A percentile compares a stretch with the other conserved stretches of the same genome.
Conservation (phyloP, 2,113 vertebrate species). For the Mastomys coucha region DNA sequence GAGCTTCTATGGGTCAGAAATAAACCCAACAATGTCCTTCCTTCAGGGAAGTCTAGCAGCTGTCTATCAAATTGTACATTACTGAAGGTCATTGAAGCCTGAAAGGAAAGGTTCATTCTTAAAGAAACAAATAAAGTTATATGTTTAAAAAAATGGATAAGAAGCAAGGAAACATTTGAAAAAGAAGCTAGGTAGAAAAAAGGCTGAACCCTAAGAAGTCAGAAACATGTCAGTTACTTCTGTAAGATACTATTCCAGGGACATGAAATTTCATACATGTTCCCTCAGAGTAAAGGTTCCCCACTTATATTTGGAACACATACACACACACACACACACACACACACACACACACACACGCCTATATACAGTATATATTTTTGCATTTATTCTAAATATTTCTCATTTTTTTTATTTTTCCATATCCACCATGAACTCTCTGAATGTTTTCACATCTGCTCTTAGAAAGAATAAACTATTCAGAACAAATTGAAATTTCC, state of each 20-base stretch:
- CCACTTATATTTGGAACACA: neutral
- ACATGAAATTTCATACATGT: neutral
- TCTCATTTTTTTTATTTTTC: neutral
- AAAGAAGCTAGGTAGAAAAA: neutral
- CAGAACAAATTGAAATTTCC: slow-evolving; percentile 17
- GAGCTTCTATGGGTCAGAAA: neutral
- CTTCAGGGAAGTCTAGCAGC: neutral
- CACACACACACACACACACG: too few species aligned
- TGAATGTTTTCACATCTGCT: neutral
- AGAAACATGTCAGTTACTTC: neutral
- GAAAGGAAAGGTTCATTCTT: neutral
- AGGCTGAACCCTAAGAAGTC: neutral
- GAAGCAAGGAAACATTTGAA: neutral
- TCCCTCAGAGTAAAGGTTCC: neutral
- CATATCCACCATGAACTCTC: neutral
- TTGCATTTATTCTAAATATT: neutral
- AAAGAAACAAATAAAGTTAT: neutral
- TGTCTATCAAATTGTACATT: neutral
- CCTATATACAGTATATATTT: neutral
- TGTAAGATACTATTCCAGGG: neutral
- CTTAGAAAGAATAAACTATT: slow-evolving; percentile 20
- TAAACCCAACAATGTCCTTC: neutral
- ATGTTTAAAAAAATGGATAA: neutral
- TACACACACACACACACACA: too few species aligned
- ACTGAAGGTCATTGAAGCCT: neutral